Percentiles rank a stretch among this genome's conserved stretches.
Evolutionary conservation across 1,140 invertebrate species (phyloP).

Genomic region (Ceratina calcarata): DNA sequence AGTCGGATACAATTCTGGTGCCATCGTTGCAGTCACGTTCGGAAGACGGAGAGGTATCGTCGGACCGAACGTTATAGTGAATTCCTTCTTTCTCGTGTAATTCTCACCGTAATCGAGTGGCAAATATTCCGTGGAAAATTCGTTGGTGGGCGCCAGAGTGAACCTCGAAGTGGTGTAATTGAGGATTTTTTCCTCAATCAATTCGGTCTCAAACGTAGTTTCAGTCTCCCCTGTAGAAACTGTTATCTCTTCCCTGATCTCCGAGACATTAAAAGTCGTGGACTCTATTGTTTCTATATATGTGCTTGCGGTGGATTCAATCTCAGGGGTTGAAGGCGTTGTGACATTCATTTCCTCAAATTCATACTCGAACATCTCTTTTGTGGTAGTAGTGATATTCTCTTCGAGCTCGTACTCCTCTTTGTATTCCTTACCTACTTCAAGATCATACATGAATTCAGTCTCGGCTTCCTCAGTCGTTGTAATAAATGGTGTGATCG

Average conservation of each 20-base stretch:
- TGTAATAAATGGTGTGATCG: background rate
- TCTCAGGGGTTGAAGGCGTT: background rate
- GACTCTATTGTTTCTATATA: background rate
- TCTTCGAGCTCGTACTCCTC: slow-evolving; percentile 6
- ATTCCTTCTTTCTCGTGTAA: background rate
- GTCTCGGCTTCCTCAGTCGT: background rate
- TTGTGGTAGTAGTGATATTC: background rate
- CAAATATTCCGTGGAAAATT: slow-evolving; percentile 1
- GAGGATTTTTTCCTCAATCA: background rate
- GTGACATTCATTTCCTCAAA: background rate
- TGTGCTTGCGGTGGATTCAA: background rate
- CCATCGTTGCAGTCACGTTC: background rate
- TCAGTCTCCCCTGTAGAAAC: background rate
- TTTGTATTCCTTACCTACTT: background rate
- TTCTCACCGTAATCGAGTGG: slow-evolving; percentile 4
- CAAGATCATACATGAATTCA: background rate
- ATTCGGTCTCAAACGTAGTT: background rate
- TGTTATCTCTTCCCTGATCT: background rate
- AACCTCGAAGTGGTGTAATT: background rate
- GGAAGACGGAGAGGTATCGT: background rate
- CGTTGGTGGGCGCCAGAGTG: background rate
- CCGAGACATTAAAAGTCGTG: background rate
- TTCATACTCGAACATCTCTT: background rate
- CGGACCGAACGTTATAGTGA: background rate
- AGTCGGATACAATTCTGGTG: no score